phyloP scores from a whole-genome alignment of 2,888 invertebrate species.

The Drosophila nigricruria region DNA sequence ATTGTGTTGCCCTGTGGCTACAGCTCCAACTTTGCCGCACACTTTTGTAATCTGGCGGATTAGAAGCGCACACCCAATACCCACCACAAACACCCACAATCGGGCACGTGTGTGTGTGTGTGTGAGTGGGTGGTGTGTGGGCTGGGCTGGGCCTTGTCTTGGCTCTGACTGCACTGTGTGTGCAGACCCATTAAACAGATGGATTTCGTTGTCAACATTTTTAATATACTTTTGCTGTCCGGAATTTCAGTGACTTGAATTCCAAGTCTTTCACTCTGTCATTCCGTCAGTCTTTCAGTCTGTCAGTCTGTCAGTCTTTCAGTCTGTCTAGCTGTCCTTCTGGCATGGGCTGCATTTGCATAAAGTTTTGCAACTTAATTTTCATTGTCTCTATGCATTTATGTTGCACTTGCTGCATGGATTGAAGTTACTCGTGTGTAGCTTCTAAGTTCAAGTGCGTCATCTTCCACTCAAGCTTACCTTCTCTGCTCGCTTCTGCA shows the following conservation, averaged over 20 bases:
- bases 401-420: constrained; percentile 66
- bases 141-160: constrained; percentile 37
- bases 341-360: constrained; percentile 55
- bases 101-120: constrained; percentile 24
- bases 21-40: constrained; percentile 55
- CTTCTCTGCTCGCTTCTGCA: constrained; percentile 18
- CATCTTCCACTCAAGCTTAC: constrained; percentile 42
- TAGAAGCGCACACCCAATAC: constrained; percentile 50
- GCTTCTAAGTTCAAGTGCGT: constrained; percentile 61
- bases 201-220: constrained; percentile 77
- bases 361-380: constrained; percentile 72
- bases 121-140: constrained; percentile 18
- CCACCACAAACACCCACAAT: constrained; percentile 33
- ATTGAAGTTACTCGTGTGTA: constrained; percentile 53
- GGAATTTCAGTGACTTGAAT: constrained; percentile 14
- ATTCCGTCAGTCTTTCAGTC: background rate
- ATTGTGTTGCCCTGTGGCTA: constrained; percentile 41
- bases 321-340: constrained; percentile 25
- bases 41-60: constrained; percentile 73
- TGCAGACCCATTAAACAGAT: constrained; percentile 74
- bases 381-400: constrained; percentile 79
- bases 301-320: background rate
- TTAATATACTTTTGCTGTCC: constrained; percentile 55
- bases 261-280: constrained; percentile 18
- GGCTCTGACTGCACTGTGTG: constrained; percentile 26